A percentile compares a stretch with the other conserved stretches of the same genome.
phyloP scores from a whole-genome alignment of 23 tunicate genomes.

The Clavelina lepadiformis region DNA sequence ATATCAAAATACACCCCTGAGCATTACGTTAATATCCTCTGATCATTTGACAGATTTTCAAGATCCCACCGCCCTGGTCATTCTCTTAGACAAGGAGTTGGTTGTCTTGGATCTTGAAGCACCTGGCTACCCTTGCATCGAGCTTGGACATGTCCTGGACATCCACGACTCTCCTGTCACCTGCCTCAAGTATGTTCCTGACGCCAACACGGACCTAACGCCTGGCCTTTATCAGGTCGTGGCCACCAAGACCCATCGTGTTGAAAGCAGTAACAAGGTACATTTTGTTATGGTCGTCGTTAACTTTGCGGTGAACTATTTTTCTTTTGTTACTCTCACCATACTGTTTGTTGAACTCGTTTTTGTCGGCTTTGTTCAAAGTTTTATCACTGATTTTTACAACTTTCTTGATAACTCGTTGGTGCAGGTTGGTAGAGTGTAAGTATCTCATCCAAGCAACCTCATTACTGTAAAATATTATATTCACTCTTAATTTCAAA shows the following conservation, averaged over 20 bases:
- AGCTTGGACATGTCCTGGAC: slow-evolving; percentile 61
- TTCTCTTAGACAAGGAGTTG: slow-evolving; percentile 64
- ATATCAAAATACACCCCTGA: too few species aligned
- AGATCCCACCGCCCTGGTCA: slow-evolving; percentile 65
- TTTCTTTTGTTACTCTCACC: too few species aligned
- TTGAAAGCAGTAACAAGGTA: slow-evolving; percentile 10
- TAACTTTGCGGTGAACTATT: too few species aligned
- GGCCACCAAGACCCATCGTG: slow-evolving; percentile 10
- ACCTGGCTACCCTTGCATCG: slow-evolving; percentile 67
- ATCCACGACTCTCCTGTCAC: slow-evolving; percentile 88
- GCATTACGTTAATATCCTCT: too few species aligned
- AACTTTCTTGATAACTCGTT: too few species aligned
- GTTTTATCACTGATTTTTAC: too few species aligned
- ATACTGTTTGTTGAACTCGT: too few species aligned
- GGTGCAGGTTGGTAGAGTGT: too few species aligned
- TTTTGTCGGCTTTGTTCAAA: too few species aligned
- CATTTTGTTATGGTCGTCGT: background rate
- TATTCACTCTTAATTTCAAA: too few species aligned
- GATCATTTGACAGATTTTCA: slow-evolving; percentile 66
- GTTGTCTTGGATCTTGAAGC: slow-evolving; percentile 70
- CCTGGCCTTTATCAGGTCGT: slow-evolving; percentile 38
- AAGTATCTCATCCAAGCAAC: too few species aligned
- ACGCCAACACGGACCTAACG: slow-evolving; percentile 34
- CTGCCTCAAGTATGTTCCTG: slow-evolving; percentile 53
- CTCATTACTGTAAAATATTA: too few species aligned